These are phyloP conservation scores for Ecliptopera silaceata DNA, from an alignment of 2,888 invertebrate genomes.

Conservation along the genomic window DNA sequence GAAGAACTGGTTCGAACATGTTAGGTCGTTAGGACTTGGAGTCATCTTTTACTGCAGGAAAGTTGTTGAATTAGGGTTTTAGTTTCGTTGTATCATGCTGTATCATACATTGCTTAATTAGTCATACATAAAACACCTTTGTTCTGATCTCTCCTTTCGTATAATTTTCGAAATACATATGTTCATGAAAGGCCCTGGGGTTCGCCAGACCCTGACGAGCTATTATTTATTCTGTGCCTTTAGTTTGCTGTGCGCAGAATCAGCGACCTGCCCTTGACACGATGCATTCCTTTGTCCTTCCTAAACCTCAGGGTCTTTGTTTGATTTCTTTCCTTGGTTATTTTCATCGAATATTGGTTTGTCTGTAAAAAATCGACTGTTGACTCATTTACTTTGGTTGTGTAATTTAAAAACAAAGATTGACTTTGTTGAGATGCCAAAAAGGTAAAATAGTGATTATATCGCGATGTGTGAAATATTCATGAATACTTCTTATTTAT, in stretches of 20 bases:
- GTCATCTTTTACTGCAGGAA: neutral
- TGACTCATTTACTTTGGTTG: too few relatives aligned
- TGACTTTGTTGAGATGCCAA: too few relatives aligned
- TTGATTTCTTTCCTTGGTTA: slow-evolving; percentile 1
- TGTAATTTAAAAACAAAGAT: too few relatives aligned
- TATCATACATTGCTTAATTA: neutral
- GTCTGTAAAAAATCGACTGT: too few relatives aligned
- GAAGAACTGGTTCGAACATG: slow-evolving; percentile 13
- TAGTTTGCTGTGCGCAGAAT: slow-evolving; percentile 69
- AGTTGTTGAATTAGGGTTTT: neutral
- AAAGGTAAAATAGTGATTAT: too few relatives aligned
- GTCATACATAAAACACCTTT: neutral
- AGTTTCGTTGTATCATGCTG: neutral
- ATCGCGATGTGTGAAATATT: too few relatives aligned
- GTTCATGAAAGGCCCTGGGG: slow-evolving; percentile 11
- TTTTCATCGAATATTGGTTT: slow-evolving; percentile 3
- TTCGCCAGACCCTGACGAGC: slow-evolving; percentile 5
- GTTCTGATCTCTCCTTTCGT: too few relatives aligned
- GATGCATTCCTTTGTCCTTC: slow-evolving; percentile 71
- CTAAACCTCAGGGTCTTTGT: slow-evolving; percentile 26
- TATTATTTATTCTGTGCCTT: slow-evolving; percentile 18
- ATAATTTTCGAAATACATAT: neutral
- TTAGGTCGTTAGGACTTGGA: neutral
- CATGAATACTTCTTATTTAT: too few relatives aligned
- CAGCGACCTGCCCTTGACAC: slow-evolving; percentile 77